These are phyloP conservation scores for Dicerorhinus sumatrensis DNA, from an alignment of 2,113 vertebrate species.

Conservation along the genomic window DNA sequence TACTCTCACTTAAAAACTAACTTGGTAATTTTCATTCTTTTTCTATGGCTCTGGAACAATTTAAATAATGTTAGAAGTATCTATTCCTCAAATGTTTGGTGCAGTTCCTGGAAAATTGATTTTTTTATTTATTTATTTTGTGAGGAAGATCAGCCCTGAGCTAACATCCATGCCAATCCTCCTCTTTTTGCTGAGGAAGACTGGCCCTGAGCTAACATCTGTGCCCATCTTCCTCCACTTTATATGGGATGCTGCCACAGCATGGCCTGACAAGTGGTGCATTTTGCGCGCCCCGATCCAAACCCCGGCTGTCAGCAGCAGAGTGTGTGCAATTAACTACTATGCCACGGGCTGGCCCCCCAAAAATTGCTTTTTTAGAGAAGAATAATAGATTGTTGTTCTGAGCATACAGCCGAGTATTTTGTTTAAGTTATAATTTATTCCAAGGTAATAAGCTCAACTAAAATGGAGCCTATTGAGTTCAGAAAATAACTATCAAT, in stretches of 20 bases:
- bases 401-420: neutral
- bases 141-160: too few species aligned
- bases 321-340: too few species aligned
- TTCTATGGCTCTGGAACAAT: neutral
- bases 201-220: too few species aligned
- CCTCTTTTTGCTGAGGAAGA: too few species aligned
- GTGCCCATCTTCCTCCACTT: too few species aligned
- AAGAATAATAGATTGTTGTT: neutral
- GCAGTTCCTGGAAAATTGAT: neutral
- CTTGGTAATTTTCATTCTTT: neutral
- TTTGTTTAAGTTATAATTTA: neutral
- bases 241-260: too few species aligned
- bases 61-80: neutral
- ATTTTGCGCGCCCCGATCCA: too few species aligned
- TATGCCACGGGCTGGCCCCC: too few species aligned
- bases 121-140: neutral
- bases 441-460: neutral
- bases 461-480: neutral
- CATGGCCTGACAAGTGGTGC: too few species aligned
- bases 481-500: neutral
- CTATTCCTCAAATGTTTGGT: neutral
- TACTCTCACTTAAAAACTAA: neutral
- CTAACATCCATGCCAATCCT: too few species aligned
- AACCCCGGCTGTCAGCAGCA: too few species aligned
- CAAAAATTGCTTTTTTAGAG: neutral